phyloP scores from a whole-genome alignment of 2,797 vertebrate genomes.

The Gastrophryne carolinensis region DNA sequence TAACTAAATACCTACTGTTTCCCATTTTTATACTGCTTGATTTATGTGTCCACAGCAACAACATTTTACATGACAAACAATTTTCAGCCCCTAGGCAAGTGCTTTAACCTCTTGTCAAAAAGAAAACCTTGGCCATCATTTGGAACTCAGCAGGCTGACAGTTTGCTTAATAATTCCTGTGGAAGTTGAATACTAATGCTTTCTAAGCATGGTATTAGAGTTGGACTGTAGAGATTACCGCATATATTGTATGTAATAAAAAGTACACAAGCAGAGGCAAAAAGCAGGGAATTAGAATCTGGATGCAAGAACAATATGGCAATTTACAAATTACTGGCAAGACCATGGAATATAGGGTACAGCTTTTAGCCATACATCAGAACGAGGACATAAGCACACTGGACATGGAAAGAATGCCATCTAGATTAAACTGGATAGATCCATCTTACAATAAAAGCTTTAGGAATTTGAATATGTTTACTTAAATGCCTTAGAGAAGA shows the following conservation, averaged over 20 bases:
- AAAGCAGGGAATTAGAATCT: not conserved
- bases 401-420: too few relatives aligned
- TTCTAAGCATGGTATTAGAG: conserved; percentile 20
- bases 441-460: too few relatives aligned
- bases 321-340: too few relatives aligned
- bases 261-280: not conserved
- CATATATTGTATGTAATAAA: conserved; percentile 18
- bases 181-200: conserved; percentile 51
- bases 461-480: too few relatives aligned
- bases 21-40: conserved; percentile 26
- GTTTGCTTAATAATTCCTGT: conserved; percentile 56
- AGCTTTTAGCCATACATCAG: too few relatives aligned
- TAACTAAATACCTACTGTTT: conserved; percentile 29
- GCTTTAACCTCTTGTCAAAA: conserved; percentile 57
- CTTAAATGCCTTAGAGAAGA: too few relatives aligned
- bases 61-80: conserved; percentile 57
- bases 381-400: too few relatives aligned
- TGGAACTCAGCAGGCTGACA: conserved; percentile 42
- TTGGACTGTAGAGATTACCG: conserved; percentile 40
- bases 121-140: conserved; percentile 55
- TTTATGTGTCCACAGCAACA: conserved; percentile 22
- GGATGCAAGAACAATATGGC: too few relatives aligned
- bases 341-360: too few relatives aligned
- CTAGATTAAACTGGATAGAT: too few relatives aligned
- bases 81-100: conserved; percentile 54